Percentiles rank a stretch among this genome's conserved stretches.
phyloP scores from a whole-genome alignment of 2,888 invertebrate genomes.

The Busseola fusca region DNA sequence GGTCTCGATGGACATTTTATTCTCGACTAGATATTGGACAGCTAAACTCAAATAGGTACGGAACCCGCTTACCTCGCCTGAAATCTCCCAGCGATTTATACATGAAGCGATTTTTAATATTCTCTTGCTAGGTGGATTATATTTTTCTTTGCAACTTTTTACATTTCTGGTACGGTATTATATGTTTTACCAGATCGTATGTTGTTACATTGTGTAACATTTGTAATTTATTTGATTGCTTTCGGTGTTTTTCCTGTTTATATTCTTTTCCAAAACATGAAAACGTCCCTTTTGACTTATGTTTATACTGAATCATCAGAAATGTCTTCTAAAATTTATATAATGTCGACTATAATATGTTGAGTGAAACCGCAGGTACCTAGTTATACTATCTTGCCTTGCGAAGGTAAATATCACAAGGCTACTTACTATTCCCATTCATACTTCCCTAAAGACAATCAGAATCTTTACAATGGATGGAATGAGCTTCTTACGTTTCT shows the following conservation, averaged over 20 bases:
- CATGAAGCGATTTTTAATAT: conserved; percentile 54
- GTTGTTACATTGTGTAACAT: not conserved
- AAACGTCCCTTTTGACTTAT: conserved; percentile 28
- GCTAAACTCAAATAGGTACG: conserved; percentile 62
- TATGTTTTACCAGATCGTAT: not conserved
- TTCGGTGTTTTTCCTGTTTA: conserved; percentile 2
- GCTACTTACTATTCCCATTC: conserved; percentile 36
- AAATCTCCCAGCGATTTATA: conserved; percentile 46
- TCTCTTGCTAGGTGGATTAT: conserved; percentile 26
- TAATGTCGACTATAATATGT: not conserved
- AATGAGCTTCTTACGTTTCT: conserved; percentile 66
- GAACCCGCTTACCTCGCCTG: conserved; percentile 46
- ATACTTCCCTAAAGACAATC: conserved; percentile 62
- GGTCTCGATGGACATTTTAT: conserved; percentile 62
- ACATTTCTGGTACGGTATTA: conserved; percentile 1
- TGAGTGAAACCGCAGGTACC: not conserved
- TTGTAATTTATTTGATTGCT: conserved; percentile 18
- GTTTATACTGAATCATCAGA: not conserved
- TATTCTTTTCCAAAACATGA: not conserved
- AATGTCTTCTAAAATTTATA: not conserved
- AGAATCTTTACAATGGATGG: conserved; percentile 63
- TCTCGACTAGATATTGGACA: conserved; percentile 60
- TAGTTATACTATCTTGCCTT: not conserved
- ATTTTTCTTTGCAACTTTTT: conserved; percentile 21
- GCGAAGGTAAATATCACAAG: conserved; percentile 18